Conservation (phyloP, 1,140 invertebrate species). For the Frieseomelitta varia region DNA sequence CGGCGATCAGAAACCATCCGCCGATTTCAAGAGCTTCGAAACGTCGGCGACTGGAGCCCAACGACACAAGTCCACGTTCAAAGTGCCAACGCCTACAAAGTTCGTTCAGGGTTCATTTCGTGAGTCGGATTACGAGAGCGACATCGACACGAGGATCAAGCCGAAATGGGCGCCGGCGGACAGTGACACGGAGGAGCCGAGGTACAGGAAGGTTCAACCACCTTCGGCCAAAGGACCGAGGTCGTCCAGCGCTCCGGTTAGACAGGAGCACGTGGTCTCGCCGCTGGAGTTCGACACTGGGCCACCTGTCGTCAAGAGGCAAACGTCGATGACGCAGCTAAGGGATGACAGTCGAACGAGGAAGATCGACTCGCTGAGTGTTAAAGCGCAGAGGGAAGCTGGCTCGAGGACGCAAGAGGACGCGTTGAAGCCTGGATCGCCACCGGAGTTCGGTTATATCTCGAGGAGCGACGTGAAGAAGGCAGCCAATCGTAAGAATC, state of each 20-base stretch:
- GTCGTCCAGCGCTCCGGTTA: slow-evolving; percentile 80
- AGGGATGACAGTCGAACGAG: slow-evolving; percentile 26
- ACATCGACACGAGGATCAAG: slow-evolving; percentile 84
- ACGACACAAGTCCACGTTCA: slow-evolving; percentile 78
- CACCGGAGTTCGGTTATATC: slow-evolving; percentile 84
- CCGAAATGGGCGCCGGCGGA: slow-evolving; percentile 85
- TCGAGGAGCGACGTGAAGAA: slow-evolving; percentile 78
- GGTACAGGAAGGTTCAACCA: slow-evolving; percentile 85
- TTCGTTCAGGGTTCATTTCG: slow-evolving; percentile 86
- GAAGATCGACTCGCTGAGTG: slow-evolving; percentile 11
- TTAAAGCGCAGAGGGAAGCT: slow-evolving; percentile 19
- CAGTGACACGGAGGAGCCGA: slow-evolving; percentile 83
- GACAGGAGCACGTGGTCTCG: slow-evolving; percentile 81
- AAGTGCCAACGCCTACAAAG: slow-evolving; percentile 85
- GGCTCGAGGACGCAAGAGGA: slow-evolving; percentile 59
- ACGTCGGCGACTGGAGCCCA: slow-evolving; percentile 33
- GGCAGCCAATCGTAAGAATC: slow-evolving; percentile 79
- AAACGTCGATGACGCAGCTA: slow-evolving; percentile 63
- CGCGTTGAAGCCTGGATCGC: slow-evolving; percentile 82
- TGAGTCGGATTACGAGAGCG: slow-evolving; percentile 89
- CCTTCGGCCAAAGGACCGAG: slow-evolving; percentile 75
- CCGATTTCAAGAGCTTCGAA: slow-evolving; percentile 60
- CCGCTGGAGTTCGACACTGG: slow-evolving; percentile 85
- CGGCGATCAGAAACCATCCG: slow-evolving; percentile 77
- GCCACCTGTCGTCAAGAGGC: slow-evolving; percentile 80